Evolutionary conservation across 2,797 vertebrate genomes (phyloP).

Genomic region (Aphelocoma californica): DNA sequence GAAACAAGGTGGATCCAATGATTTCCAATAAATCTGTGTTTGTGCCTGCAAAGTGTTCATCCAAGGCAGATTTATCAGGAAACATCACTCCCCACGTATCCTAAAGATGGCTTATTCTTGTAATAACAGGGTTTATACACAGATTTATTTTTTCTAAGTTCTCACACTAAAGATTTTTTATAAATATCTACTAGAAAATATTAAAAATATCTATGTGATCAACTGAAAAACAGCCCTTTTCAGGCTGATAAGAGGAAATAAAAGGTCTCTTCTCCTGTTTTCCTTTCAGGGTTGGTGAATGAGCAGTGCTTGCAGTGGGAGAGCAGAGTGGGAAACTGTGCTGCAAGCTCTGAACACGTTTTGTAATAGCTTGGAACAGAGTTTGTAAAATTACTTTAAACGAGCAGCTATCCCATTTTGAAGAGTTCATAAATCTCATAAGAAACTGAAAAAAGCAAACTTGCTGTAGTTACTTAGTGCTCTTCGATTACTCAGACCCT

Average conservation of each 20-base stretch:
- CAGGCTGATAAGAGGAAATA: not conserved
- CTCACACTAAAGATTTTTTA: not conserved
- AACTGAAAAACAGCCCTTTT: not conserved
- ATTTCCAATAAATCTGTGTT: not conserved
- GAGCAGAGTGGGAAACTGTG: not conserved
- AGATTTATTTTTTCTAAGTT: not conserved
- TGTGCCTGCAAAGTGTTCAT: not conserved
- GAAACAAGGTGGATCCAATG: not conserved
- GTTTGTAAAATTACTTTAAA: not conserved
- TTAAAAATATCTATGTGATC: not conserved
- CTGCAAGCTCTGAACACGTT: not conserved
- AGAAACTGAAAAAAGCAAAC: not conserved
- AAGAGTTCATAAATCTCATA: not conserved
- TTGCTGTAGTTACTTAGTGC: not conserved
- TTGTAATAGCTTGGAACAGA: not conserved
- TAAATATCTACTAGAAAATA: not conserved
- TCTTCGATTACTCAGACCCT: slow-evolving; percentile 4
- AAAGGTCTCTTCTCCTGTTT: not conserved
- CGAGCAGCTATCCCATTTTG: not conserved
- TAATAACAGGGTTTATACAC: not conserved
- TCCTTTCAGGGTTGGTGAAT: not conserved
- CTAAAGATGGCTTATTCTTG: not conserved
- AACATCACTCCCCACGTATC: not conserved
- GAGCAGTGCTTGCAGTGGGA: not conserved
- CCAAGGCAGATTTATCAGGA: not conserved